Base-by-base conservation (phyloP, 2,113 vertebrate genomes). In the Macrotis lagotis region DNA sequence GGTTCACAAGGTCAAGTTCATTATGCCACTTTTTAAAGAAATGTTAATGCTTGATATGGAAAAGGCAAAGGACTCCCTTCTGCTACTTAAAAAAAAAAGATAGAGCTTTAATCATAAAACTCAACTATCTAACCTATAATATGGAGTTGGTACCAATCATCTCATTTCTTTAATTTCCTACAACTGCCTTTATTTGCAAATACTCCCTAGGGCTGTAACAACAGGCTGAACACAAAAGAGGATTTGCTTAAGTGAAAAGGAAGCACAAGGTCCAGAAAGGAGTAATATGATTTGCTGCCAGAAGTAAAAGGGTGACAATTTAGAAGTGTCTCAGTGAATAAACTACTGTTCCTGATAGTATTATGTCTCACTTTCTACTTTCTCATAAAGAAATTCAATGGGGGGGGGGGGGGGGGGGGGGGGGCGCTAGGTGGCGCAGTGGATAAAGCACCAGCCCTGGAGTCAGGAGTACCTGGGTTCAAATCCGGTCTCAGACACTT, bases 291-390 rank as follows among this genome's bases (percentile, higher is more conserved):
- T 95, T 94, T 96, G 91, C 55, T 96, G 1, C 91, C 96, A 95
- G 92, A 96, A 50, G 52, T 49, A 91, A 94, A 96, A 94, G 92
- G 92, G 93, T 93, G n/a, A 59, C 92, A 94, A 89, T 90, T 90
- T 94, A 96, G 92, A 83, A 94, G 95, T 89, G 94, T 89, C 96
- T 93, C 90, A 96, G 94, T 93, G 97, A 97, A 96, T 94, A 95
- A 94, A 94, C 94, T 95, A 96, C 95, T 96, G n/a, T 83, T 44
- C 66, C 44, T 37, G n/a, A 83, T 44, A 83, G 66, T 96, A 89
- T 55, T 90, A 8, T 4, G 1, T 16, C n/a, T 8, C 19, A 31
- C 66, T 93, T 95, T 93, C 90, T 66, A 44, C 93, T 92, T 95
- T 91, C 96, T 52, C 90, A 92, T 51, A 96, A 89, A 96, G 89